A percentile compares a stretch with the other conserved stretches of the same genome.
phyloP scores from a whole-genome alignment of 53 echinoderm and acorn worm genomes.

The Henricia sp. region DNA sequence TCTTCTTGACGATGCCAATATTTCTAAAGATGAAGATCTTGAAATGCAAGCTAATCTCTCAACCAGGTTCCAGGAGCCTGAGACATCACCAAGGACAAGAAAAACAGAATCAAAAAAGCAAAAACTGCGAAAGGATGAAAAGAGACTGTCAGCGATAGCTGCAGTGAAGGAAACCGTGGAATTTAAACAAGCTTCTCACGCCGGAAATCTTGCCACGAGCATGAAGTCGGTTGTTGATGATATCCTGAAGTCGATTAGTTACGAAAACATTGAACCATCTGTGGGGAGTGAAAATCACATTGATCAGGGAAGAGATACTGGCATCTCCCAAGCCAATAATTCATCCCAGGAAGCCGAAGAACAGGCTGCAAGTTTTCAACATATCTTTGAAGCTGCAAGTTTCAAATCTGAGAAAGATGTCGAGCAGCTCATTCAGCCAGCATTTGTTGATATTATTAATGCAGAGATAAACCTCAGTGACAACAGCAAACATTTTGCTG shows the following conservation, averaged over 20 bases:
- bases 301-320: too few species aligned
- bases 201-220: slow-evolving; percentile 23
- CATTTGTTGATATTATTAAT: too few species aligned
- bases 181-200: background rate
- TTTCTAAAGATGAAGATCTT: background rate
- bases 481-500: slow-evolving; percentile 7
- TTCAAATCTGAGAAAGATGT: too few species aligned
- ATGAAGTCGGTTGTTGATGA: slow-evolving; percentile 40
- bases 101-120: background rate
- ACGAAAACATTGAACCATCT: background rate
- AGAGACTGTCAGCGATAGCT: background rate
- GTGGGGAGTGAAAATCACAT: too few species aligned
- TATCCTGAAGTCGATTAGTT: slow-evolving; percentile 22
- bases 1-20: slow-evolving; percentile 40
- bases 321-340: background rate
- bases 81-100: background rate
- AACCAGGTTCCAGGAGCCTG: background rate
- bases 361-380: too few species aligned
- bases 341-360: background rate
- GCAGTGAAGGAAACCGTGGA: background rate
- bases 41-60: background rate
- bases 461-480: background rate
- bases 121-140: background rate
- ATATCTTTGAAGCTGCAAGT: too few species aligned
- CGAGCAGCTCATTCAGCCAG: too few species aligned